Base-by-base conservation (phyloP, 37 sponge, comb jelly and placozoan species). In the Eunapius fragilis region DNA sequence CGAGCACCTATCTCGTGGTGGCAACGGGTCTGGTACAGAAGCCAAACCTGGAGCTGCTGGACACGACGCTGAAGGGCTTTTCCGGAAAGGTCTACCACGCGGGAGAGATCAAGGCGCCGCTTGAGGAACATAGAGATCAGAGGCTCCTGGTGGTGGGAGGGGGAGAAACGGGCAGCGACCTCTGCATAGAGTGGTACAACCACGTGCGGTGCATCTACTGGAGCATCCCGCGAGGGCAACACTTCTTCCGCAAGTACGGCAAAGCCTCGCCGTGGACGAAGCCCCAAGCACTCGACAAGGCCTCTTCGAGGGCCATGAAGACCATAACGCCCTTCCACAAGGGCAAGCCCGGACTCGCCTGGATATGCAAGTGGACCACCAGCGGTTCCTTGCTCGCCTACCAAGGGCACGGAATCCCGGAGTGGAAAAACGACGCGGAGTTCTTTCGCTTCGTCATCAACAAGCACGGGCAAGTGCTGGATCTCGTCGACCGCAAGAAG, bases 131-230 rank as follows among this genome's bases (percentile, higher is more conserved):
- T 67, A n/a, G 47, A 27, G 95, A 85, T 7, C 74, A 93, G 72
- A 45, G 94, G 23, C 84, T 96, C 23, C 81, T 98, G 25, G 71
- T 98, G 19, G 80, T 96, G 11, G 98, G 98, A 19, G 94, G 97
- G 34, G 98, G 98, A 23, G 97, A 98, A 85, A 96, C 95, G 24
- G 98, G 86, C 0, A 84, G 92, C 27, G 98, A 98, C 74, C 86
- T 98, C 49, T 89, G 90, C 70, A 79, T 27, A 6, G 97, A 98
- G n/a, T 89, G 88, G 90, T 75, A 75, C 27, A 77, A 87, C n/a
- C 91, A 87, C 45, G 86, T 77, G n/a, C 72, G 81, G 67, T 83
- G 36, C 73, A 92, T 82, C 82, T 86, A 95, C 92, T 95, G 95
- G 95, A 95, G 95, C 75, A 89, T 95, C 26, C 92, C 95, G 22